Evolutionary conservation across 2,888 invertebrate genomes (phyloP).

Genomic region (Anarsia innoxiella): DNA sequence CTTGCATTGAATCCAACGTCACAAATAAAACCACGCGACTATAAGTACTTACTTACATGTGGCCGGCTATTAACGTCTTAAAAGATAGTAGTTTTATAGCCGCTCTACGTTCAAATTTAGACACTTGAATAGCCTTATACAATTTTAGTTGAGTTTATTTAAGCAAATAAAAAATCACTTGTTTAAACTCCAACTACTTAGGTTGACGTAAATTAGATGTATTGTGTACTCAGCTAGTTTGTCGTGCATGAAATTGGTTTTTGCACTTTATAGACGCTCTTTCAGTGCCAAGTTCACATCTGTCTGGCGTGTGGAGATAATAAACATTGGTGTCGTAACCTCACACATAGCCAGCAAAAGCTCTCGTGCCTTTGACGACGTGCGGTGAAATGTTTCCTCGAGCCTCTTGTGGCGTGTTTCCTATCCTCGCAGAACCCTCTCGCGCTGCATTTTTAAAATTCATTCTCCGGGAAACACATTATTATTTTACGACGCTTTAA

Average conservation of each 20-base stretch:
- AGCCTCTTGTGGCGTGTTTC: constrained; percentile 23
- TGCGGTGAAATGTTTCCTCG: constrained; percentile 35
- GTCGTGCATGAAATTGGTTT: too few species aligned
- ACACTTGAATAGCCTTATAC: background rate
- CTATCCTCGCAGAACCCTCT: constrained; percentile 30
- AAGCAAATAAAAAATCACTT: too few species aligned
- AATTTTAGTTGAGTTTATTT: too few species aligned
- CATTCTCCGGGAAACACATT: constrained; percentile 29
- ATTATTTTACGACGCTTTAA: constrained; percentile 32
- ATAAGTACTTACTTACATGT: too few species aligned
- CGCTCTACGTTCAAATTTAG: background rate
- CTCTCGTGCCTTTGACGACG: constrained; percentile 33
- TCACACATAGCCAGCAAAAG: too few species aligned
- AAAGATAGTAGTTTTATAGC: constrained; percentile 2
- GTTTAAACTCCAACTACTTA: too few species aligned
- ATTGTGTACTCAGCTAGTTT: too few species aligned
- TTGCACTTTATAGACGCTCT: too few species aligned
- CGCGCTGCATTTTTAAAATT: constrained; percentile 37
- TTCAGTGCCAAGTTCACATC: too few species aligned
- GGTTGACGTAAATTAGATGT: too few species aligned
- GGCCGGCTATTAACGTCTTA: background rate
- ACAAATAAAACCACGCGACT: constrained; percentile 1
- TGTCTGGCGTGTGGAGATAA: constrained; percentile 42
- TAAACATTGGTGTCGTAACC: constrained; percentile 38
- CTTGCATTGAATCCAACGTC: constrained; percentile 3